Conservation (phyloP, 2,888 invertebrate species). For the Drosophila koepferae region DNA sequence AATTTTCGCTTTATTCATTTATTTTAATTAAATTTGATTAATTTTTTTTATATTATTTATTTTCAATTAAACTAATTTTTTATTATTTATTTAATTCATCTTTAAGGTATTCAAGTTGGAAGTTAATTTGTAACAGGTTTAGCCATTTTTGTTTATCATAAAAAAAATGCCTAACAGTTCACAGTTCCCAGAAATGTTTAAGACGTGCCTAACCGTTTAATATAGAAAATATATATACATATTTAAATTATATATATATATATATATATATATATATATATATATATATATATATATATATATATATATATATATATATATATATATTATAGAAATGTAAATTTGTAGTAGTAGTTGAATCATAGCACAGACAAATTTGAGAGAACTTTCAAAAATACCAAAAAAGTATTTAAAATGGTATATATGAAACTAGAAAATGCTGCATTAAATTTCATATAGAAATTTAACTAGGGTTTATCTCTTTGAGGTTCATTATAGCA, state of each 20-base stretch:
- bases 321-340: not conserved
- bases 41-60: no score
- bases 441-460: no score
- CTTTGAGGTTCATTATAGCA: no score
- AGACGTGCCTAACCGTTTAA: constrained; percentile 11
- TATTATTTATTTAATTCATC: no score
- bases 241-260: not conserved
- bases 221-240: not conserved
- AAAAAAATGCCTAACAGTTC: not conserved
- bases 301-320: not conserved
- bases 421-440: no score
- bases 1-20: no score
- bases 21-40: no score
- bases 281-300: not conserved
- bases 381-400: no score
- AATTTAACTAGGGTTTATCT: no score
- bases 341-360: not conserved
- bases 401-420: no score
- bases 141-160: no score
- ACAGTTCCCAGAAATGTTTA: not conserved
- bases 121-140: not conserved
- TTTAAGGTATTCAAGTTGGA: not conserved
- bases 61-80: no score
- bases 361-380: not conserved
- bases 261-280: not conserved